Base-by-base conservation (phyloP, 1,140 invertebrate genomes). In the Solenopsis fugax region DNA sequence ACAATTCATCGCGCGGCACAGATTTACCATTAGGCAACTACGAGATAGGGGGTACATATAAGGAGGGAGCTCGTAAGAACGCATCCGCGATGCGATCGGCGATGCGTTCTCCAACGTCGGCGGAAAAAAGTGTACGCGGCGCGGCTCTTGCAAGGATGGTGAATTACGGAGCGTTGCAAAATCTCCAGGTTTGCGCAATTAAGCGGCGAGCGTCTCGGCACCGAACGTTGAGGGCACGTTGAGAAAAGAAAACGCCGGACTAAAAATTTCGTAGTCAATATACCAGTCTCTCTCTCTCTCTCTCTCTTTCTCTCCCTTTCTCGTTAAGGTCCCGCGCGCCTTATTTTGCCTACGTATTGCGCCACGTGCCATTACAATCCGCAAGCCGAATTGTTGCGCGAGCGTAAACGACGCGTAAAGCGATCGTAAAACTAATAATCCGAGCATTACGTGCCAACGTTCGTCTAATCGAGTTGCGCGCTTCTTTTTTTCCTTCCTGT, bases 151-250 rank as follows among this genome's bases (percentile, higher is more conserved):
- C 77, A 7, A 71, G 48, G 48, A 45, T 52, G 21, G 64, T 71
- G 64, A 81, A 81, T 81, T 81, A 45, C 77, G 48, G 64, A 24
- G 21, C 64, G 21, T 81, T 81, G 64, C 77, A 81, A 81, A 81
- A 81, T 65, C 41, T 16, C 64, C n/a, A 45, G 10, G 54, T 75
- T 84, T 84, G 80, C 80, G 80, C 69, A 84, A 84, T 84, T 84
- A 84, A 75, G 67, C 48, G 77, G 48, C 69, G 54, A 60, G 54
- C 54, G 69, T 62, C 69, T 81, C 77, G 62, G 41, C 2, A 2
- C n/a, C 54, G 54, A 7, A 41, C 65, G 45, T 24, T 41, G n/a
- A 10, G 48, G 48, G 48, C n/a, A 18, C 12, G 41, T 16, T 10
- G 37, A 48, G 52, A 82, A 50, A 60, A 82, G 67, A 58, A 72